Base-by-base conservation (phyloP, 2,113 vertebrate species). In the Phyllostomus discolor region DNA sequence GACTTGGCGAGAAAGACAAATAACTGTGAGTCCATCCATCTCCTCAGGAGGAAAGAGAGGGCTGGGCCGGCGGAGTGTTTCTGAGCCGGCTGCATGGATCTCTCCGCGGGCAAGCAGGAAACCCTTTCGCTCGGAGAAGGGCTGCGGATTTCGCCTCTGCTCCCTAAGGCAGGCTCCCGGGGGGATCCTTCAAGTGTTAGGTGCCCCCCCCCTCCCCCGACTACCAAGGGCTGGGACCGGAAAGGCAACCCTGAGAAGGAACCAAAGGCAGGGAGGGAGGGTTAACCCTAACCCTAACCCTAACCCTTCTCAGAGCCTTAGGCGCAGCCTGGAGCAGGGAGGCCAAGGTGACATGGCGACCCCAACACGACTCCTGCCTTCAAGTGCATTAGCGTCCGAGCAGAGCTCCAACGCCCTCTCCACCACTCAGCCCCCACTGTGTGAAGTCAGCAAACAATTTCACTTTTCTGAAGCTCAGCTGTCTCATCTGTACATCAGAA, bases 211-310 rank as follows among this genome's bases (percentile, higher is more conserved):
- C 80, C 57, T 97, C n/a, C 73, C 80, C 91, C 0, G 33, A 83
- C 57, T 97, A 94, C 75, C 78, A 88, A 91, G 66, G 64, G 83
- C 35, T 70, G 57, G 72, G 94, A 80, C n/a, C 86, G 94, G 95
- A 52, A 96, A 94, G 88, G 90, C 64, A 92, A 98, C 88, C 94
- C 95, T 97, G 95, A 88, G 91, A 97, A 97, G 96, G 87, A 97
- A 97, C 17, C 38, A 93, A 90, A 82, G 81, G 10, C 22, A 35
- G 85, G 16, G 66, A 86, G 12, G 80, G 57, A 24, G 38, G 57
- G 57, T n/a, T n/a, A n/a, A n/a, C n/a, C n/a, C n/a, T n/a, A n/a
- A n/a, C n/a, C n/a, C n/a, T n/a, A n/a, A n/a, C n/a, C n/a, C n/a
- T n/a, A n/a, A n/a, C n/a, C n/a, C 31, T 54, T 59, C 33, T 1